Conservation (phyloP, 30 jellyfish, hydroid and myxozoan genomes). For the Phacellophora camtschatica region DNA sequence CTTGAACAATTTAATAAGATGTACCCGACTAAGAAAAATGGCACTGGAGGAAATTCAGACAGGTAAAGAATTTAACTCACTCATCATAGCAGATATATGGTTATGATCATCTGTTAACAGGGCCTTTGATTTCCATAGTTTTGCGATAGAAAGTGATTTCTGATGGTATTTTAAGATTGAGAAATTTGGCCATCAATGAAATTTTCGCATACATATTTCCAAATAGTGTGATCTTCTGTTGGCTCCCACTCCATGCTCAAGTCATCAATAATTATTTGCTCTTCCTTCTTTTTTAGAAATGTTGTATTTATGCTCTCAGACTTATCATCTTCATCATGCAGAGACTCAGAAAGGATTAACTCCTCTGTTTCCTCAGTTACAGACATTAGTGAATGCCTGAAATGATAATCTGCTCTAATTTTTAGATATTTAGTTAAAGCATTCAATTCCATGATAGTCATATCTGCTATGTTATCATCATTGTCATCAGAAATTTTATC, state of each 20-base stretch:
- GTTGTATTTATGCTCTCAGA: neutral
- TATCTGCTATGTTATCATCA: neutral
- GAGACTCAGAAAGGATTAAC: neutral
- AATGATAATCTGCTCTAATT: neutral
- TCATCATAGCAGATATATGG: slow-evolving; percentile 15
- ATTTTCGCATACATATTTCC: neutral
- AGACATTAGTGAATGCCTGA: neutral
- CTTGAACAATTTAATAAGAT: too few species aligned
- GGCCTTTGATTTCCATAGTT: too few species aligned
- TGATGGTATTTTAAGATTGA: slow-evolving; percentile 1
- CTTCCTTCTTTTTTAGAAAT: neutral
- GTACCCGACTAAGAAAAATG: too few species aligned
- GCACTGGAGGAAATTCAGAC: too few species aligned
- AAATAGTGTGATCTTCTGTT: neutral
- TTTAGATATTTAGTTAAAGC: neutral
- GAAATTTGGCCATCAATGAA: neutral
- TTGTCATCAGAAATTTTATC: neutral
- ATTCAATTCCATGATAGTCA: neutral
- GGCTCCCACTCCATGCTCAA: neutral
- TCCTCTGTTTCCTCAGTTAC: neutral
- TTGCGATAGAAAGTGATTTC: neutral
- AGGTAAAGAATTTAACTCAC: neutral
- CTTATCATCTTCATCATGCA: neutral
- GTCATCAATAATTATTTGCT: neutral
- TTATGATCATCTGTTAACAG: neutral